Evolutionary conservation across 2,113 vertebrate species (phyloP).

Genomic region (Rhea pennata): DNA sequence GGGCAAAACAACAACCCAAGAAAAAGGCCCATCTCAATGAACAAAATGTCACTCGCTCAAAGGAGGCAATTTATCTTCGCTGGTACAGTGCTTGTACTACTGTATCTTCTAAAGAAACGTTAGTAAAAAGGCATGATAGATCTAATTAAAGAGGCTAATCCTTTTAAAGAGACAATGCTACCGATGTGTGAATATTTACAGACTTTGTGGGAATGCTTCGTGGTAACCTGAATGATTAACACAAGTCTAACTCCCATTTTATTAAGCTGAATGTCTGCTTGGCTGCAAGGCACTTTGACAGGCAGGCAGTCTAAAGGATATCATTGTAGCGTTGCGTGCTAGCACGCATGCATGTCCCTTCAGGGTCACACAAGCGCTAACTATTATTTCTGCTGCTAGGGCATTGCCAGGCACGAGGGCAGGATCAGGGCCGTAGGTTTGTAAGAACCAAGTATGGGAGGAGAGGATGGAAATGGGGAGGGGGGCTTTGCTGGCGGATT

Average conservation of each 20-base stretch:
- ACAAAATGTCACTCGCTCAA: slow-evolving; percentile 34
- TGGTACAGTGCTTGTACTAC: neutral
- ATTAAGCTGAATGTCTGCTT: neutral
- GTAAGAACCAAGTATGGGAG: fast-evolving
- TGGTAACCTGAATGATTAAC: neutral
- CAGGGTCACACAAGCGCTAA: neutral
- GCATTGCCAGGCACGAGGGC: neutral
- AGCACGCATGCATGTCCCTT: neutral
- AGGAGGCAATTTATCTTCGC: slow-evolving; percentile 42
- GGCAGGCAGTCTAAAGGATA: neutral
- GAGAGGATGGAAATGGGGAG: fast-evolving
- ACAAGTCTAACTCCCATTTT: neutral
- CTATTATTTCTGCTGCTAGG: neutral
- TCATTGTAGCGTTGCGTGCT: neutral
- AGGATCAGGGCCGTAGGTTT: neutral
- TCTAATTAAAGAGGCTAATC: neutral
- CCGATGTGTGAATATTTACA: neutral
- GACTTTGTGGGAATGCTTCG: slow-evolving; percentile 5
- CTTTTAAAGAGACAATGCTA: neutral
- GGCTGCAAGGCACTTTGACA: neutral
- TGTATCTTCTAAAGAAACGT: slow-evolving; percentile 22
- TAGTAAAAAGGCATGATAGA: neutral
- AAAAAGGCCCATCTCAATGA: slow-evolving; percentile 37
- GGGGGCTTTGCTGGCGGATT: neutral
- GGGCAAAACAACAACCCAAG: slow-evolving; percentile 8